These are phyloP conservation scores for Nymphicus hollandicus DNA, from an alignment of 2,113 vertebrate species.

Conservation along the genomic window DNA sequence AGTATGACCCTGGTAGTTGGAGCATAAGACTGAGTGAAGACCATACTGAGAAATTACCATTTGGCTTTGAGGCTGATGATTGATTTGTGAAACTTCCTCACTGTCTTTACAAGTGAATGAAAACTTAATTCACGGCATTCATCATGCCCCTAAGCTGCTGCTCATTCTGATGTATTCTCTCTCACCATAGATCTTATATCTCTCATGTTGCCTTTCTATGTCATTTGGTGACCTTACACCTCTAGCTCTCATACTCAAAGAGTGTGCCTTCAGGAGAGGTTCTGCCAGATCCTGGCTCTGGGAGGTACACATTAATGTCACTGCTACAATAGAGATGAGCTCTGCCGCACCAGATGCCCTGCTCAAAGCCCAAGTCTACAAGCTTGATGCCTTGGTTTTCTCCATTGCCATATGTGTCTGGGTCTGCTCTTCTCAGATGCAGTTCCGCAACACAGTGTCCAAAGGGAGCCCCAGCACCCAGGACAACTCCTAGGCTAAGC, in stretches of 20 bases:
- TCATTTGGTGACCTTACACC: background rate
- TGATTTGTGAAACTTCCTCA: background rate
- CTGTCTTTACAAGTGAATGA: background rate
- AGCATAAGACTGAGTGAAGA: background rate
- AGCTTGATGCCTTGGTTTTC: background rate
- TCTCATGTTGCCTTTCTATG: background rate
- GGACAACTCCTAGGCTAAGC: background rate
- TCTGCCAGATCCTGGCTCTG: background rate
- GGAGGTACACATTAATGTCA: background rate
- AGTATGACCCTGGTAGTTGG: background rate
- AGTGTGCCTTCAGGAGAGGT: rapidly evolving
- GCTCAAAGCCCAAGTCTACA: background rate
- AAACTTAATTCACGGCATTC: background rate
- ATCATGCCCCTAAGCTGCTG: background rate
- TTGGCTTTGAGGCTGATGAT: background rate
- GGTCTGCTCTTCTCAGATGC: background rate
- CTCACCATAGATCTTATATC: background rate
- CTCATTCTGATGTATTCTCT: background rate
- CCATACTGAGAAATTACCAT: background rate
- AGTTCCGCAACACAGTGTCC: background rate
- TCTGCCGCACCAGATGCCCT: background rate
- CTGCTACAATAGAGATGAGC: background rate
- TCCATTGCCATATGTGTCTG: background rate
- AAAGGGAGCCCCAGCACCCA: background rate
- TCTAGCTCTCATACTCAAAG: background rate